A percentile compares a stretch with the other conserved stretches of the same genome.
Evolutionary conservation across 2,797 vertebrate genomes (phyloP).

Genomic region (Oreortyx pictus): DNA sequence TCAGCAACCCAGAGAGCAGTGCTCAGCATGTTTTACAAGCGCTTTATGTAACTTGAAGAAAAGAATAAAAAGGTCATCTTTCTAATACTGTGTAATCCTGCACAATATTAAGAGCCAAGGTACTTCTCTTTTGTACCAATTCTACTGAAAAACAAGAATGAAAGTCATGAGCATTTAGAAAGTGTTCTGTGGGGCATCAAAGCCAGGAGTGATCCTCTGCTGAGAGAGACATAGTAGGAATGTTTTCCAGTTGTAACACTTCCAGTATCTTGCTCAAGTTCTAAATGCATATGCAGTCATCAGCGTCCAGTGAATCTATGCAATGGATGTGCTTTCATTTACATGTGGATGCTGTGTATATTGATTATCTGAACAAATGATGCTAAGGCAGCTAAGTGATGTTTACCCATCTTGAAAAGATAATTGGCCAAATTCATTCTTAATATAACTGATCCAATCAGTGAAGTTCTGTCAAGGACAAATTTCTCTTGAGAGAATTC

Average conservation of each 20-base stretch:
- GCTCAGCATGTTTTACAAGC: slow-evolving; percentile 56
- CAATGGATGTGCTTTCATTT: background rate
- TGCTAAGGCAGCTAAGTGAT: background rate
- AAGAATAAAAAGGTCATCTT: slow-evolving; percentile 58
- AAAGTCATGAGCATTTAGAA: background rate
- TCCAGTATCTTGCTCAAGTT: background rate
- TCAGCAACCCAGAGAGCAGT: slow-evolving; percentile 49
- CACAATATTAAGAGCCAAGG: background rate
- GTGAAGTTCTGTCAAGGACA: slow-evolving; percentile 21
- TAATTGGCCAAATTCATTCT: background rate
- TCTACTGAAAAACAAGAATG: background rate
- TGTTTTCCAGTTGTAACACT: background rate
- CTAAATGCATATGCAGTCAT: background rate
- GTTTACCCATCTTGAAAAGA: slow-evolving; percentile 16
- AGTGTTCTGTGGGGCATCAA: background rate
- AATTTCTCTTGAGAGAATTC: background rate
- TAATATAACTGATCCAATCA: background rate
- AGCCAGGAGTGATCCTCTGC: background rate
- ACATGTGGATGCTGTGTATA: background rate
- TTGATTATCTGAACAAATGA: slow-evolving; percentile 22
- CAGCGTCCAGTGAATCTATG: background rate
- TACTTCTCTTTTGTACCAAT: background rate
- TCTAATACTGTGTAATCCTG: slow-evolving; percentile 20
- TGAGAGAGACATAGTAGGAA: background rate
- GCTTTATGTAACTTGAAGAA: background rate